A percentile compares a stretch with the other conserved stretches of the same genome.
phyloP scores from a whole-genome alignment of 2,797 vertebrate species.

The Peromyscus nudipes region DNA sequence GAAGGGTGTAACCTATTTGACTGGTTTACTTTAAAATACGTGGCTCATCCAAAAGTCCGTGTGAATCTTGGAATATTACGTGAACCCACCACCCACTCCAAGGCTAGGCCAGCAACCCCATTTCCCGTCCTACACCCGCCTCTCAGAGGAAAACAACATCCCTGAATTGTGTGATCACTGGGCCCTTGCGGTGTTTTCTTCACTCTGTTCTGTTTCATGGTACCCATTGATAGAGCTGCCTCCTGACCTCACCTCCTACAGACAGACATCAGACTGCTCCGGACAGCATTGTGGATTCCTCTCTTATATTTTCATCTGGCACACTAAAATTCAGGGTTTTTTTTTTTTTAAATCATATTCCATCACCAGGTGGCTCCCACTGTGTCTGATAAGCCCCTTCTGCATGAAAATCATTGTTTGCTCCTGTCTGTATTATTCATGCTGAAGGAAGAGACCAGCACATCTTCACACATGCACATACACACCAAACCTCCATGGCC shows the following conservation, averaged over 20 bases:
- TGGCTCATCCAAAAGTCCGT: neutral
- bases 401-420: neutral
- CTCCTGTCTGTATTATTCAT: neutral
- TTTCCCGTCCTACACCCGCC: neutral
- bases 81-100: neutral
- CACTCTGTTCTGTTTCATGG: neutral
- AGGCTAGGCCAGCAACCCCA: neutral
- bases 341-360: neutral
- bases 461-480: neutral
- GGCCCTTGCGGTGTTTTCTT: constrained; percentile 28
- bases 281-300: neutral
- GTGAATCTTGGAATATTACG: constrained; percentile 18
- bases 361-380: neutral
- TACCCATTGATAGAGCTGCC: neutral
- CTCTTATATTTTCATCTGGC: neutral
- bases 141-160: constrained; percentile 45
- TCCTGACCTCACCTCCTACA: neutral
- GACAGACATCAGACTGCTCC: neutral
- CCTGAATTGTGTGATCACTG: neutral
- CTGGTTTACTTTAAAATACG: constrained; percentile 10
- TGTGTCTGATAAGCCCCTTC: constrained; percentile 42
- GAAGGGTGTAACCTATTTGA: neutral
- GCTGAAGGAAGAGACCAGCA: neutral
- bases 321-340: neutral
- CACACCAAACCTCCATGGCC: neutral